Evolutionary conservation across 2,797 vertebrate genomes (phyloP).

Genomic region (Macropus fuliginosus): DNA sequence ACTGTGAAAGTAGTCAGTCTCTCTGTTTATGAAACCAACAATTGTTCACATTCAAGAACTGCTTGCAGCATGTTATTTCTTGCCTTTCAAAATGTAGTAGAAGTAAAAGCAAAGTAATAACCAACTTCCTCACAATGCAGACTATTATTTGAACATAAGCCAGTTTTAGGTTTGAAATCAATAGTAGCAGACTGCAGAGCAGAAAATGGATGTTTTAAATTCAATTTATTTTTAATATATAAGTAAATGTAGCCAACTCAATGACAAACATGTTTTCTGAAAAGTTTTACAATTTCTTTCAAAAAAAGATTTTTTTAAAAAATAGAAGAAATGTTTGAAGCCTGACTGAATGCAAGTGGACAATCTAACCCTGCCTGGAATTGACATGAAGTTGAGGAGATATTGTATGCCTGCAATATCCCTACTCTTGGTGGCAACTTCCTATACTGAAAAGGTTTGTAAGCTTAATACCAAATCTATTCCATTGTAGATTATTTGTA

Average conservation of each 20-base stretch:
- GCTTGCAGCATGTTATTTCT: not conserved
- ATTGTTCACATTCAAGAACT: not conserved
- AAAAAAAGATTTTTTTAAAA: not conserved
- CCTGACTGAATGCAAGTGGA: too few relatives aligned
- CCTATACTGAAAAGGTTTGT: too few relatives aligned
- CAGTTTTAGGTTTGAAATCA: not conserved
- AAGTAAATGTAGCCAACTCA: not conserved
- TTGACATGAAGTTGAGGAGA: too few relatives aligned
- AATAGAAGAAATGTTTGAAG: not conserved
- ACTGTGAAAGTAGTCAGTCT: not conserved
- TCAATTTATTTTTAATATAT: not conserved
- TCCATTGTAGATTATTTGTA: too few relatives aligned
- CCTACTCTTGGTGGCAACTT: too few relatives aligned
- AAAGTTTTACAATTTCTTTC: not conserved
- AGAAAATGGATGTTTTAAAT: constrained; percentile 20
- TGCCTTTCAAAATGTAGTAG: constrained; percentile 14
- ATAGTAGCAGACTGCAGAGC: not conserved
- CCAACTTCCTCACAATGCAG: not conserved
- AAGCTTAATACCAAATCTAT: too few relatives aligned
- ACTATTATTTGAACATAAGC: not conserved
- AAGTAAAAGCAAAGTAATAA: not conserved
- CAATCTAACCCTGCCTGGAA: too few relatives aligned
- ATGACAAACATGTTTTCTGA: not conserved
- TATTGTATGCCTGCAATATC: too few relatives aligned
- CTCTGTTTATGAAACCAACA: not conserved